Percentiles rank a stretch among this genome's conserved stretches.
phyloP scores from a whole-genome alignment of 2,113 vertebrate genomes.

The Rana temporaria region DNA sequence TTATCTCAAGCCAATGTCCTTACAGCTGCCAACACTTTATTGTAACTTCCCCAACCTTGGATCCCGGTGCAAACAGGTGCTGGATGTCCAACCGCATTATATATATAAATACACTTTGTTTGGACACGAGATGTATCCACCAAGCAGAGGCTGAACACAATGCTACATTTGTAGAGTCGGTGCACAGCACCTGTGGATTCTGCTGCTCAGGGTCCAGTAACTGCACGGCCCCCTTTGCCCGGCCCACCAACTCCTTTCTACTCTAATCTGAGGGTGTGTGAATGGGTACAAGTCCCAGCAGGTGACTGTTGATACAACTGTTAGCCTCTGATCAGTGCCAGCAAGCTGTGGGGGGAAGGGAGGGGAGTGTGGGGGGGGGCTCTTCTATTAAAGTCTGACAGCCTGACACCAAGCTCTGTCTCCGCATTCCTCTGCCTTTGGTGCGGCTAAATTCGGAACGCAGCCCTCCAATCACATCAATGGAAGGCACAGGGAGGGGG shows the following conservation, averaged over 20 bases:
- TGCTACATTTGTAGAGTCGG: neutral
- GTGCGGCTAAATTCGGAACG: constrained; percentile 52
- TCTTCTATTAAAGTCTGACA: constrained; percentile 57
- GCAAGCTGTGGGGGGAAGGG: constrained; percentile 45
- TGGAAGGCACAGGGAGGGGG: constrained; percentile 38
- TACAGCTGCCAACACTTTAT: too few species aligned
- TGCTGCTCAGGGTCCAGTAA: neutral
- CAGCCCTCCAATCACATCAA: constrained; percentile 54
- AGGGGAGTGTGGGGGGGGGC: constrained; percentile 40
- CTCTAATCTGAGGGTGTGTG: constrained; percentile 15
- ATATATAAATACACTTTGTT: neutral
- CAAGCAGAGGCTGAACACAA: neutral
- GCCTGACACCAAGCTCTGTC: constrained; percentile 46
- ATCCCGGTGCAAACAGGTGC: neutral
- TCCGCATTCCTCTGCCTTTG: constrained; percentile 52
- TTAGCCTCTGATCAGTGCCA: constrained; percentile 41
- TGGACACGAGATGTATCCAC: neutral
- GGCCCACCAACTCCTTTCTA: neutral
- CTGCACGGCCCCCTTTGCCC: neutral
- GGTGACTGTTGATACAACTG: constrained; percentile 55
- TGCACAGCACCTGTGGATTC: neutral
- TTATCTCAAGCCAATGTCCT: too few species aligned
- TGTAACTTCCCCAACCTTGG: too few species aligned
- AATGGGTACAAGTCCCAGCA: constrained; percentile 50
- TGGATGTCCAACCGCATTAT: neutral